Base-by-base conservation (phyloP, 1,140 invertebrate species). In the Tetranychus urticae region DNA sequence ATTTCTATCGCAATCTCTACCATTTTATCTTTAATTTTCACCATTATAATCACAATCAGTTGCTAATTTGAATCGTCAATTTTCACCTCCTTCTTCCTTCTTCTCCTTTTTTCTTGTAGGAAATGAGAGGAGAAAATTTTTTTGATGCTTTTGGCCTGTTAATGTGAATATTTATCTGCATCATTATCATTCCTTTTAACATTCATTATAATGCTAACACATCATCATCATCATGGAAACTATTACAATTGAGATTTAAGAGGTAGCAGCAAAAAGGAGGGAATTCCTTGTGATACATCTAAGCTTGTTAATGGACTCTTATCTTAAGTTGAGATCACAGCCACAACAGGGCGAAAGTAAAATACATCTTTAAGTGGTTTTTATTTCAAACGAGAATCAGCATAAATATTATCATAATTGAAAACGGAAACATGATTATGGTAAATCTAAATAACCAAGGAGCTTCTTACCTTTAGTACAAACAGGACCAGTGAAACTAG, bases 401-500 rank as follows among this genome's bases (percentile, higher is more conserved):
- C 13, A 59, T 8, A 46, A 10, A 42, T 42, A 23, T 31, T 52
- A 7, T 31, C n/a, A 31, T 52, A 14, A 14, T 50, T 33, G 31
- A 36, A 54, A 54, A 23, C 39, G 13, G 37, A 36, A 33, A 33
- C 33, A 13, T 34, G 35, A 37, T 12, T 23, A 2, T 31, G 12
- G 31, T 52, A 52, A 52, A 1, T 31, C n/a, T 52, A 13, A 35
- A 45, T 13, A 23, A 10, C 23, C 23, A 39, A 23, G 33, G 31
- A 52, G n/a, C 34, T 14, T 14, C 54, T 56, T 70, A 86, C 84
- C 83, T 77, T 89, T 81, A 59, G 85, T 85, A 76, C 93, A 97
- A 2, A 83, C 92, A 1, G 86, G 83, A 47, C 93, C 93, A 1
- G 82, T 85, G 70, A 83, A 97, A 62, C 82, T 77, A 0, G 92